phyloP scores from a whole-genome alignment of 2,797 vertebrate genomes.

The Ctenosaura bakeri region DNA sequence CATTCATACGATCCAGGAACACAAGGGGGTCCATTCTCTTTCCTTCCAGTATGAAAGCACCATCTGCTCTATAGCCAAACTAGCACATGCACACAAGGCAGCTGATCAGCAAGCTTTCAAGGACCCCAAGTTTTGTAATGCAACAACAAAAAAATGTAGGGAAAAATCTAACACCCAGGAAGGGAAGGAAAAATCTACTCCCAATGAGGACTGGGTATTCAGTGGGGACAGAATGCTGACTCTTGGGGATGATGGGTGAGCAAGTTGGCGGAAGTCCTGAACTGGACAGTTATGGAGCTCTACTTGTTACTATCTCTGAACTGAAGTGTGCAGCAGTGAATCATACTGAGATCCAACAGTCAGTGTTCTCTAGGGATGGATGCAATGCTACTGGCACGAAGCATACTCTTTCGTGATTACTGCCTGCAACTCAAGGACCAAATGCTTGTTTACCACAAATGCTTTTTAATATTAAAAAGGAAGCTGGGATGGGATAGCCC shows the following conservation, averaged over 20 bases:
- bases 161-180: too few relatives aligned
- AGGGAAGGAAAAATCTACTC: too few relatives aligned
- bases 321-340: neutral
- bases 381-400: neutral
- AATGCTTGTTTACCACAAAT: too few relatives aligned
- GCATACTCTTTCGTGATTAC: too few relatives aligned
- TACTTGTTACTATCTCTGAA: neutral
- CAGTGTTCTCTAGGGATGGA: too few relatives aligned
- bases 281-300: neutral
- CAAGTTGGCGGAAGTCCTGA: neutral
- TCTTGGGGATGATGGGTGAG: neutral
- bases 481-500: too few relatives aligned
- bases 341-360: neutral
- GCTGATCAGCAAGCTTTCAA: neutral
- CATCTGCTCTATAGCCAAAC: neutral
- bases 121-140: neutral
- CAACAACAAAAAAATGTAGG: neutral
- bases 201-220: neutral
- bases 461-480: slow-evolving; percentile 17
- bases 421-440: neutral
- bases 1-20: neutral
- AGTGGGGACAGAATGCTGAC: neutral
- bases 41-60: neutral
- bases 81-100: neutral
- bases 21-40: neutral